Evolutionary conservation across 2,113 vertebrate genomes (phyloP).

Genomic region (Microcebus ravelobensis): DNA sequence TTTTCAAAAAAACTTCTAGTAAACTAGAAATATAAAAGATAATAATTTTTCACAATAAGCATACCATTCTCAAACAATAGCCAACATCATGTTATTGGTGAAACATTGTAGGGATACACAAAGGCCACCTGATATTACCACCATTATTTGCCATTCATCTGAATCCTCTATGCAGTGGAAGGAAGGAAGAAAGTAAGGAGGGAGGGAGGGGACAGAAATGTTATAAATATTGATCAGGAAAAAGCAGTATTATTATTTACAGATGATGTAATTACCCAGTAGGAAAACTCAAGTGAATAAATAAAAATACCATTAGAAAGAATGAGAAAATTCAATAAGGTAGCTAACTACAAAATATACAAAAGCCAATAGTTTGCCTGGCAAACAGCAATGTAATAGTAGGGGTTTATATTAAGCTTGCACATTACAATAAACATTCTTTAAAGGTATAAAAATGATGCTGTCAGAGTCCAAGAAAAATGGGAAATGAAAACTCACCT

Average conservation of each 20-base stretch:
- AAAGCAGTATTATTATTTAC: neutral
- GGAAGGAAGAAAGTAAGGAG: neutral
- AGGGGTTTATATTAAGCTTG: neutral
- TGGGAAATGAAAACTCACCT: neutral
- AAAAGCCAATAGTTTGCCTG: neutral
- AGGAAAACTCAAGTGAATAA: neutral
- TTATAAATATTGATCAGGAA: slow-evolving; percentile 12
- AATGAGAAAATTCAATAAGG: neutral
- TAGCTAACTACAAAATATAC: neutral
- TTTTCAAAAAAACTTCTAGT: neutral
- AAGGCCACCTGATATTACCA: neutral
- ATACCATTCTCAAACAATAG: neutral
- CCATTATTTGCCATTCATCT: neutral
- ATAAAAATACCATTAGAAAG: slow-evolving; percentile 15
- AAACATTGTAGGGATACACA: neutral
- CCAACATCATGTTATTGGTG: neutral
- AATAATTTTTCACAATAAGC: neutral
- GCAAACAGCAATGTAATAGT: neutral
- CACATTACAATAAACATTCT: neutral
- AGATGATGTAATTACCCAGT: neutral
- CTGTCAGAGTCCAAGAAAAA: neutral
- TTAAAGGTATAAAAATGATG: neutral
- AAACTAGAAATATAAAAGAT: neutral
- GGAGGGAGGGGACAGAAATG: neutral
- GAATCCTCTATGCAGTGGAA: neutral